Conservation (phyloP, 2,113 vertebrate species). For the Psophia crepitans region DNA sequence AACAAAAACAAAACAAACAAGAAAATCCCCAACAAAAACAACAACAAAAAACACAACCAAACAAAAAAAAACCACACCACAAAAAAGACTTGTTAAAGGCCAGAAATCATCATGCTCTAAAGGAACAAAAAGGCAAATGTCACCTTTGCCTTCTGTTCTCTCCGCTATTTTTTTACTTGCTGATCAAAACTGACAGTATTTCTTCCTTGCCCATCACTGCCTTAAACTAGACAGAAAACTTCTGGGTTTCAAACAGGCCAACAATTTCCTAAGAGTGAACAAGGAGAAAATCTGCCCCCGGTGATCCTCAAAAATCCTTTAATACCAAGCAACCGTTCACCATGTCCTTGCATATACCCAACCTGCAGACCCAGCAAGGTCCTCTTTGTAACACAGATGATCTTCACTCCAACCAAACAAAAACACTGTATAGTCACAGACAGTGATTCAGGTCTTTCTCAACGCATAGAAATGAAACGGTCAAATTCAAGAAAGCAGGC, state of each 20-base stretch:
- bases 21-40: no score
- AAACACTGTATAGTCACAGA: rapidly evolving
- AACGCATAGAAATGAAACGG: not conserved
- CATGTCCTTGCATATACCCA: not conserved
- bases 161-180: not conserved
- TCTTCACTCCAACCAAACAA: not conserved
- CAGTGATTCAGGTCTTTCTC: not conserved
- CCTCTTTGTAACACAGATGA: not conserved
- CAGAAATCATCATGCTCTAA: not conserved
- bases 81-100: not conserved
- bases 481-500: not conserved
- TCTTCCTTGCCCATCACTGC: not conserved
- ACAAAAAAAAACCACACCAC: no score
- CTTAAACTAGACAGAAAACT: not conserved
- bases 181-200: not conserved
- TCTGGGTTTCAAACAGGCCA: not conserved
- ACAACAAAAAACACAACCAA: no score
- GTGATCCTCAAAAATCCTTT: not conserved
- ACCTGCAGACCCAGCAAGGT: not conserved
- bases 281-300: not conserved
- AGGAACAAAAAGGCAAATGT: not conserved
- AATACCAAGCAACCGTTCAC: not conserved
- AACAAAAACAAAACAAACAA: no score
- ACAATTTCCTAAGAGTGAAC: not conserved
- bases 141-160: not conserved